Conservation (phyloP, 2,113 vertebrate species). For the Myotis lucifugus region DNA sequence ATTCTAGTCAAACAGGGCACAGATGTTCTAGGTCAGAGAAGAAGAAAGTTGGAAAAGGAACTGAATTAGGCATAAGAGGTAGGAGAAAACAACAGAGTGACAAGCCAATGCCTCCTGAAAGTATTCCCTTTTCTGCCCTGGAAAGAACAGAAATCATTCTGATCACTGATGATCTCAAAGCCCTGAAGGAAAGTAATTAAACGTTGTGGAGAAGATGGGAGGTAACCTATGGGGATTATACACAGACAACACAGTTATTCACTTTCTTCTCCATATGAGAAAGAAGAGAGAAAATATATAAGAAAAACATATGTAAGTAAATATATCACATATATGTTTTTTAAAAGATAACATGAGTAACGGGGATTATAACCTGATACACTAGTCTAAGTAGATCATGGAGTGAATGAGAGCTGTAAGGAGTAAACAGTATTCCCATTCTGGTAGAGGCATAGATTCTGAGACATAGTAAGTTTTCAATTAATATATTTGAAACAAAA, state of each 20-base stretch:
- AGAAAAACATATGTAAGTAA: background rate
- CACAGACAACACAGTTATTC: background rate
- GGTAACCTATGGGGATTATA: background rate
- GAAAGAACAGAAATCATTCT: background rate
- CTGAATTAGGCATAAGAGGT: background rate
- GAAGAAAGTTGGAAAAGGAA: background rate
- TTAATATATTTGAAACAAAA: background rate
- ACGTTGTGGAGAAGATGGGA: background rate
- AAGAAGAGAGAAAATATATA: background rate
- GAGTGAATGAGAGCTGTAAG: background rate
- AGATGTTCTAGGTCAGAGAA: background rate
- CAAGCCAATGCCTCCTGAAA: background rate
- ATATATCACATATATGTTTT: background rate
- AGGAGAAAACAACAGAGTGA: background rate
- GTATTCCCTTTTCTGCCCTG: background rate
- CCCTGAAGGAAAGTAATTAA: background rate
- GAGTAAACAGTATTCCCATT: background rate
- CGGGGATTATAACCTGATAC: background rate
- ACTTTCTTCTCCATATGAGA: background rate
- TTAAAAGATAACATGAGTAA: background rate
- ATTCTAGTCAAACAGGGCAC: background rate
- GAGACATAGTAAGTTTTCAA: background rate
- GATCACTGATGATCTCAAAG: background rate
- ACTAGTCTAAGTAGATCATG: background rate
- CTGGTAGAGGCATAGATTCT: background rate